Conservation (phyloP, 1,140 invertebrate species). For the Brachionus rubens region DNA sequence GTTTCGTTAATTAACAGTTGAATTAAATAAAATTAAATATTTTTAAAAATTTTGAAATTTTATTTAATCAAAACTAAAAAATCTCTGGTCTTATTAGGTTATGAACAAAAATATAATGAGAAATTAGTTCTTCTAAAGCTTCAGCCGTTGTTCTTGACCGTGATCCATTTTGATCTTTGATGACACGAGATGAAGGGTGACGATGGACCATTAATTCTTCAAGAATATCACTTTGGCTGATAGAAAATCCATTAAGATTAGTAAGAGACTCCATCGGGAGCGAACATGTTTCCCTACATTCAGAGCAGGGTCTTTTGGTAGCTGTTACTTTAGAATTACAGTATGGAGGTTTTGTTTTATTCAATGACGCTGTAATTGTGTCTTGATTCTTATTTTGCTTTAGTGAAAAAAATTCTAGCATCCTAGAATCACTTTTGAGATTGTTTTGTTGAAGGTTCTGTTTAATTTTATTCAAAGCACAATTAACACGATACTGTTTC, state of each 20-base stretch:
- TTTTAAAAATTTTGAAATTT: conserved; percentile 3
- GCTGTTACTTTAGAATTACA: neutral
- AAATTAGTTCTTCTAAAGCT: neutral
- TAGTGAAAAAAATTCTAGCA: neutral
- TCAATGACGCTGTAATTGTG: neutral
- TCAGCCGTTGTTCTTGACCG: conserved; percentile 8
- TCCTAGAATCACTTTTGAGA: neutral
- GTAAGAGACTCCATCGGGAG: neutral
- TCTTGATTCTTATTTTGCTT: neutral
- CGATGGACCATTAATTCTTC: conserved; percentile 29
- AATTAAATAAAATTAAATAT: neutral
- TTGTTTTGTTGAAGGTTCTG: neutral
- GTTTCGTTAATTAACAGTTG: neutral
- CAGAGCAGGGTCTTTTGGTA: neutral
- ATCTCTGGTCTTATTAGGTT: neutral
- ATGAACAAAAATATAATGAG: conserved; percentile 23
- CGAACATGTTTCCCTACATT: conserved; percentile 20
- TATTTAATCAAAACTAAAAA: conserved; percentile 10
- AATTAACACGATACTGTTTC: conserved; percentile 12
- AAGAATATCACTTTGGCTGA: neutral
- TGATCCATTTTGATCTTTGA: neutral
- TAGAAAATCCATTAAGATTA: neutral
- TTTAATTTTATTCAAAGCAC: conserved; percentile 37
- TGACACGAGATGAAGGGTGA: conserved; percentile 10
- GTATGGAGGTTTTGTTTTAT: neutral